Percentiles rank a stretch among this genome's conserved stretches.
These are phyloP conservation scores for Deroplatys truncata DNA, from an alignment of 2,888 invertebrate species.

Conservation along the genomic window DNA sequence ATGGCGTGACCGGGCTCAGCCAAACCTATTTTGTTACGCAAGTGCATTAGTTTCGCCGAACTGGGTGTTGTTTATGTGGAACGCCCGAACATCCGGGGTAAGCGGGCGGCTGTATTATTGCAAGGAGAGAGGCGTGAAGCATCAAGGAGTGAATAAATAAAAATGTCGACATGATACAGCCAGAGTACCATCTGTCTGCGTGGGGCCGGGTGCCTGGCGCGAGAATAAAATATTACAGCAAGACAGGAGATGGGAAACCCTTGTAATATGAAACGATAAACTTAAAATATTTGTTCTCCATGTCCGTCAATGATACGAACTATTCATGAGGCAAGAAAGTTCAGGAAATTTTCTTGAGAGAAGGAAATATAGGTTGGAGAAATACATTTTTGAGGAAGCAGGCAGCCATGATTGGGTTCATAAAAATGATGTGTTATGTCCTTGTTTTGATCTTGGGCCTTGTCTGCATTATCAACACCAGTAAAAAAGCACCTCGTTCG, in stretches of 20 bases:
- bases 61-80: background rate
- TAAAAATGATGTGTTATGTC: too few species aligned
- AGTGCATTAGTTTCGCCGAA: background rate
- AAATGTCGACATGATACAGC: background rate
- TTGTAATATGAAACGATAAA: background rate
- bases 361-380: too few species aligned
- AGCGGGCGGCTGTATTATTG: background rate
- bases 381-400: too few species aligned
- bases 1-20: too few species aligned
- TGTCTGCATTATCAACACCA: too few species aligned
- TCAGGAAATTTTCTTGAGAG: background rate
- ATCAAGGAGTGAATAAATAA: conserved; percentile 1
- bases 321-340: background rate
- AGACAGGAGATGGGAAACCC: background rate
- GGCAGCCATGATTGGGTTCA: too few species aligned
- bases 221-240: background rate
- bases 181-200: background rate
- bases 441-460: too few species aligned
- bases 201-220: background rate
- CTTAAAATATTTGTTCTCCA: background rate
- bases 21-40: too few species aligned
- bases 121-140: conserved; percentile 8
- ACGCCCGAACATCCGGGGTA: background rate
- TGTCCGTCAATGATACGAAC: background rate
- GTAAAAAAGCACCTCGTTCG: too few species aligned